These are phyloP conservation scores for Eutrigla gurnardus DNA, from an alignment of 2,797 vertebrate genomes.

Conservation along the genomic window DNA sequence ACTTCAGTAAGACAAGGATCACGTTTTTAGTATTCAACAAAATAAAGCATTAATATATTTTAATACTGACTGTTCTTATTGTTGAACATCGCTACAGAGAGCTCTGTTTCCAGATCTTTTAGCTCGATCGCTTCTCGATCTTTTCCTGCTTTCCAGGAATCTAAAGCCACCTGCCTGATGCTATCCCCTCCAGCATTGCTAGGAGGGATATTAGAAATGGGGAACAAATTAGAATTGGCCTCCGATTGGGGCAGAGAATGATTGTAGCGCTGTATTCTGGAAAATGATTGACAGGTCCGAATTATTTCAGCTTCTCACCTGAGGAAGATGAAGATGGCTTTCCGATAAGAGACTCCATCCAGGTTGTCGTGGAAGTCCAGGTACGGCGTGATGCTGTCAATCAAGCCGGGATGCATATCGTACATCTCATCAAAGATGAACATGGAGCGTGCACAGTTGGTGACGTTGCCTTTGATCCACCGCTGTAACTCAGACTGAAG, in stretches of 20 bases:
- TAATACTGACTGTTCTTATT: conserved; percentile 90
- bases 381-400: conserved; percentile 93
- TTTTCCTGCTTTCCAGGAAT: conserved; percentile 89
- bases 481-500: conserved; percentile 88
- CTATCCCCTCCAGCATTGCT: conserved; percentile 93
- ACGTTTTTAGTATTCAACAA: too few species aligned
- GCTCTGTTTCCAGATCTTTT: conserved; percentile 85
- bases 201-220: not conserved
- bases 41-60: too few species aligned
- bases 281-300: not conserved
- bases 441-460: conserved; percentile 87
- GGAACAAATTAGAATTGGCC: not conserved
- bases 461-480: conserved; percentile 92
- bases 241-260: too few species aligned
- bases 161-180: conserved; percentile 86
- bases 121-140: conserved; percentile 89
- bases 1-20: not conserved
- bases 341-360: conserved; percentile 90
- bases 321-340: conserved; percentile 95
- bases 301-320: conserved; percentile 77
- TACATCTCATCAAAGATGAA: conserved; percentile 99
- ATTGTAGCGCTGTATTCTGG: too few species aligned
- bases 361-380: conserved; percentile 91
- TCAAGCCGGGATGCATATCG: conserved; percentile 91
- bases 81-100: conserved; percentile 92